Evolutionary conservation across 2,797 vertebrate species (phyloP).

Genomic region (Glyptemys insculpta): DNA sequence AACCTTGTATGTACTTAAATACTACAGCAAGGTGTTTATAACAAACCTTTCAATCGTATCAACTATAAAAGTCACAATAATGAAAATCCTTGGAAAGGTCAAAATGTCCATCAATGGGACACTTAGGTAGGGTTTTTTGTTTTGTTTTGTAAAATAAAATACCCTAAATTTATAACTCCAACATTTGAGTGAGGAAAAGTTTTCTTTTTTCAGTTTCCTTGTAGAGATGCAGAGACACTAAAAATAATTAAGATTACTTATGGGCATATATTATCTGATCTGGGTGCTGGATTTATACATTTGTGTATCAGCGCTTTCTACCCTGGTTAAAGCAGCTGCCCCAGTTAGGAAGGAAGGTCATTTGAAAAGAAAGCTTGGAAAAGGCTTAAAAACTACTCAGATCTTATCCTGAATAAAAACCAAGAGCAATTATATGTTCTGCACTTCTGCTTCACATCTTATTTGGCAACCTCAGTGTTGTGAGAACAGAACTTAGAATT

Average conservation of each 20-base stretch:
- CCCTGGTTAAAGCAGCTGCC: constrained; percentile 13
- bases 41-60: constrained; percentile 47
- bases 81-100: constrained; percentile 20
- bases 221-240: not conserved
- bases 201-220: not conserved
- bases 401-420: constrained; percentile 39
- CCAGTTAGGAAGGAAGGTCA: not conserved
- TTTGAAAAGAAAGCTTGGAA: constrained; percentile 54
- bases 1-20: constrained; percentile 44
- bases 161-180: constrained; percentile 38
- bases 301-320: not conserved
- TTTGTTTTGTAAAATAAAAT: constrained; percentile 40
- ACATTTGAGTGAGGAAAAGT: not conserved
- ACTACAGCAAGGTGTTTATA: constrained; percentile 60
- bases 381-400: constrained; percentile 15
- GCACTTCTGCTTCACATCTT: constrained; percentile 23
- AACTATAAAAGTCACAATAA: constrained; percentile 44
- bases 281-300: not conserved
- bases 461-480: constrained; percentile 14
- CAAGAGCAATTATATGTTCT: constrained; percentile 10
- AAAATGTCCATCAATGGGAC: constrained; percentile 43
- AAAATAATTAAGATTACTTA: not conserved
- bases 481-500: constrained; percentile 30
- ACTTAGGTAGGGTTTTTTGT: constrained; percentile 48
- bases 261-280: not conserved